A percentile compares a stretch with the other conserved stretches of the same genome.
phyloP scores from a whole-genome alignment of 2,113 vertebrate genomes.

The Elachura formosa region DNA sequence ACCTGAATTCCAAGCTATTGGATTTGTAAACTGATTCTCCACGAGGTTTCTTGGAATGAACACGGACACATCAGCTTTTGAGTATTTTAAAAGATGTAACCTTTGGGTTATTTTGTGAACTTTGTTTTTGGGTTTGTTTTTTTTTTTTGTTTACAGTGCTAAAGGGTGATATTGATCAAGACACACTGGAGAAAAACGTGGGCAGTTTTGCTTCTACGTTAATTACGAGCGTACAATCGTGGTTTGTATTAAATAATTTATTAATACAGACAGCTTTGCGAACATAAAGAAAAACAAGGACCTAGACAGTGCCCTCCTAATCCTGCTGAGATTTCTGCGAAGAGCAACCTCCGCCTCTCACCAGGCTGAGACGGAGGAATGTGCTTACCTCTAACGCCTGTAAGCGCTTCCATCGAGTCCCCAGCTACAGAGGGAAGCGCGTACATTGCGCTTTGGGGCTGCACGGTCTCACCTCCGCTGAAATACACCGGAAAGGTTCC shows the following conservation, averaged over 20 bases:
- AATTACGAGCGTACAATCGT: neutral
- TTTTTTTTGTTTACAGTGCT: neutral
- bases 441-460: no score
- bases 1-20: neutral
- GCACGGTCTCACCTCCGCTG: neutral
- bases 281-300: neutral
- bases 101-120: neutral
- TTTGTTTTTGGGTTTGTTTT: no score
- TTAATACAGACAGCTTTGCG: neutral
- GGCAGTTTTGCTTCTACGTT: neutral
- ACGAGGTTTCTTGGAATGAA: constrained; percentile 6
- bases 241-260: neutral
- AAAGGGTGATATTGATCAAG: neutral
- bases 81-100: constrained; percentile 25
- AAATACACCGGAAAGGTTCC: accelerated
- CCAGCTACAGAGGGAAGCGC: neutral
- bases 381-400: neutral
- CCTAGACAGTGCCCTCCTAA: neutral
- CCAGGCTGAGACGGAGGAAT: neutral
- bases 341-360: neutral
- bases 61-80: neutral
- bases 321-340: neutral
- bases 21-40: neutral
- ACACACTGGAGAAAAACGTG: neutral
- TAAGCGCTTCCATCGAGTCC: neutral